Percentiles rank a stretch among this genome's conserved stretches.
Evolutionary conservation across 1,140 invertebrate genomes (phyloP).

Genomic region (Tetramorium alpestre): DNA sequence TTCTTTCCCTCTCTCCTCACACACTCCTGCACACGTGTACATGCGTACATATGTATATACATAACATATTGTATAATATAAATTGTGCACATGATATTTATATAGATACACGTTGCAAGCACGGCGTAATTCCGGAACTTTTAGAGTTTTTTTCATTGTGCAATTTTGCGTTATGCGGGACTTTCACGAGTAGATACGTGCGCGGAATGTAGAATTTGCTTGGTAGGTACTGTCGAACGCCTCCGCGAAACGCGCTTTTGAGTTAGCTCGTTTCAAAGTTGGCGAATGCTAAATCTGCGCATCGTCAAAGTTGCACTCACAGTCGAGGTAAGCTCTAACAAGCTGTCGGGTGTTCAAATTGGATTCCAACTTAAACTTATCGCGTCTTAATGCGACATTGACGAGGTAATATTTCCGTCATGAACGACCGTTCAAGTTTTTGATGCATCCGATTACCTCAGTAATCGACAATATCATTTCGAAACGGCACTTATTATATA

Average conservation of each 20-base stretch:
- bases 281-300: constrained; percentile 69
- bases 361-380: constrained; percentile 71
- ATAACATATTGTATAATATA: too few relatives aligned
- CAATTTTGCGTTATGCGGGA: constrained; percentile 10
- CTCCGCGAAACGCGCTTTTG: constrained; percentile 54
- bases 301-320: constrained; percentile 68
- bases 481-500: background rate
- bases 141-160: constrained; percentile 7
- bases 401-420: constrained; percentile 60
- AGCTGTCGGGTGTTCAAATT: constrained; percentile 67
- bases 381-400: constrained; percentile 69
- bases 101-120: background rate
- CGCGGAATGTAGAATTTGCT: constrained; percentile 64
- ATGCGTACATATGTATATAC: too few relatives aligned
- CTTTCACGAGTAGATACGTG: constrained; percentile 65
- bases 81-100: background rate
- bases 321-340: constrained; percentile 58
- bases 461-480: constrained; percentile 28
- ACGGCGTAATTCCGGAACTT: background rate
- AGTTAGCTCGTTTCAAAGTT: constrained; percentile 65
- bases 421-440: constrained; percentile 7
- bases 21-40: too few relatives aligned
- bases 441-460: background rate
- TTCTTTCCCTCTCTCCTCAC: too few relatives aligned
- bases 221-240: constrained; percentile 47